A percentile compares a stretch with the other conserved stretches of the same genome.
These are phyloP conservation scores for Electrona antarctica DNA, from an alignment of 2,113 vertebrate species.

Conservation along the genomic window DNA sequence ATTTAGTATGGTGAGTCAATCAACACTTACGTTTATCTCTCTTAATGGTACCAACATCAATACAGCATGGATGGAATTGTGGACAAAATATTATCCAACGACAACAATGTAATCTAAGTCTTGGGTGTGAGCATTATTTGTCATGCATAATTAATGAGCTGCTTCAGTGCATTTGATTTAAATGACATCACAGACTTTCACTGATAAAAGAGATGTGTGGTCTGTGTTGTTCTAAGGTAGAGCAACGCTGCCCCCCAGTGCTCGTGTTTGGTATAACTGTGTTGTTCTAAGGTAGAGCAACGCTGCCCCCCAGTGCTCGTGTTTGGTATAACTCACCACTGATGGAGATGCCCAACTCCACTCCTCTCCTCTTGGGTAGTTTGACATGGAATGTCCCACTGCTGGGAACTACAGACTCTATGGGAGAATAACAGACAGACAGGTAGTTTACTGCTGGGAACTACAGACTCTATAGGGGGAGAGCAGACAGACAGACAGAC, in stretches of 20 bases:
- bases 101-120: too few species aligned
- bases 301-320: slow-evolving; percentile 58
- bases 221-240: not conserved
- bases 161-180: too few species aligned
- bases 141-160: too few species aligned
- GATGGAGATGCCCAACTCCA: slow-evolving; percentile 97
- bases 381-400: slow-evolving; percentile 98
- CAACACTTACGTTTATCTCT: not conserved
- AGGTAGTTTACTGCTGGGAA: too few species aligned
- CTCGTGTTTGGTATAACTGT: slow-evolving; percentile 65
- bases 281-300: slow-evolving; percentile 27
- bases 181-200: too few species aligned
- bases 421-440: not conserved
- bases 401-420: slow-evolving; percentile 96
- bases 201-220: slow-evolving; percentile 10
- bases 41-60: too few species aligned
- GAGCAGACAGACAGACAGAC: too few species aligned
- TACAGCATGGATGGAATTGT: not conserved
- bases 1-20: too few species aligned
- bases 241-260: slow-evolving; percentile 65
- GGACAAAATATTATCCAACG: too few species aligned
- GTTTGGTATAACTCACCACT: slow-evolving; percentile 85
- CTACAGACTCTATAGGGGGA: too few species aligned
- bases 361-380: slow-evolving; percentile 92
- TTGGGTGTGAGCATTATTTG: too few species aligned